phyloP scores from a whole-genome alignment of 1,140 invertebrate genomes.

The Leguminivora glycinivorella region DNA sequence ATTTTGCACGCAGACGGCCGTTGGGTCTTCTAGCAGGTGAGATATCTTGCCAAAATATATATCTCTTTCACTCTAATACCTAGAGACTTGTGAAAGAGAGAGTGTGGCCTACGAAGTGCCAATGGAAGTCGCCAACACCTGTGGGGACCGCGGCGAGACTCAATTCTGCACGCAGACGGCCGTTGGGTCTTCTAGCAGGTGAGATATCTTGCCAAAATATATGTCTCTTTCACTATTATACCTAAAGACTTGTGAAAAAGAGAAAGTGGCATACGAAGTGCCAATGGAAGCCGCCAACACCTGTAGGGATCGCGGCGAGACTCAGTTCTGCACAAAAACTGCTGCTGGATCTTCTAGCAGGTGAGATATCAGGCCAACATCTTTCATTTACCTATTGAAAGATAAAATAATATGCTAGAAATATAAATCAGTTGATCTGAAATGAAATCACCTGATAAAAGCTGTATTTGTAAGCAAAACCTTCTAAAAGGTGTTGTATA shows the following conservation, averaged over 20 bases:
- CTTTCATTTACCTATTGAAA: no score
- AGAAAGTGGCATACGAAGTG: slow-evolving; percentile 95
- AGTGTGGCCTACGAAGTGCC: slow-evolving; percentile 94
- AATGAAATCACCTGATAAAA: no score
- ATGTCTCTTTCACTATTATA: no score
- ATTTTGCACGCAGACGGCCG: slow-evolving; percentile 93
- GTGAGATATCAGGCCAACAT: slow-evolving; percentile 33
- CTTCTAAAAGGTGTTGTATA: no score
- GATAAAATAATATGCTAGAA: no score
- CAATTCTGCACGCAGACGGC: slow-evolving; percentile 94
- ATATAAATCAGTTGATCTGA: no score
- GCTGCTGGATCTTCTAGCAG: slow-evolving; percentile 78
- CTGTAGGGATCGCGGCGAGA: slow-evolving; percentile 89
- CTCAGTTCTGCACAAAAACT: slow-evolving; percentile 94
- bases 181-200: slow-evolving; percentile 78
- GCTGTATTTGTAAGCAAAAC: no score
- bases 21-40: slow-evolving; percentile 78
- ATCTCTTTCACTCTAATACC: no score
- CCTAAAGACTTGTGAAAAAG: no score
- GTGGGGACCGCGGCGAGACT: slow-evolving; percentile 87
- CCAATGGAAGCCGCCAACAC: slow-evolving; percentile 96
- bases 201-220: not conserved
- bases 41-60: not conserved
- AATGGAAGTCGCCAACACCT: slow-evolving; percentile 97
- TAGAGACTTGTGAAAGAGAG: no score